Conservation (phyloP, 2,888 invertebrate species). For the Polydesmus complanatus region DNA sequence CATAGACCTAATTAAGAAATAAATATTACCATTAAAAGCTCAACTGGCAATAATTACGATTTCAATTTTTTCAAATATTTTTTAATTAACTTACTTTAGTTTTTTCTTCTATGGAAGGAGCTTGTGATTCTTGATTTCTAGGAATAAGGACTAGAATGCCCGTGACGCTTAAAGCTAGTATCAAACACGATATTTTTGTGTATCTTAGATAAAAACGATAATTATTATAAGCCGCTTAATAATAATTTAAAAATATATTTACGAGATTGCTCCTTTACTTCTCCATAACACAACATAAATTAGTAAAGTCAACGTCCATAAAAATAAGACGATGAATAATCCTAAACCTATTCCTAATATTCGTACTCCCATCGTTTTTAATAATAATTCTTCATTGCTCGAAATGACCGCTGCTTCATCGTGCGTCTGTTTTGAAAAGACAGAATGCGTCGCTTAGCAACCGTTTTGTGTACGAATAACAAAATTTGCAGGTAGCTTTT, state of each 20-base stretch:
- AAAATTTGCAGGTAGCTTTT: too few species aligned
- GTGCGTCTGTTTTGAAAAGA: too few species aligned
- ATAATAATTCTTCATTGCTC: background rate
- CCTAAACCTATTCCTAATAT: slow-evolving; percentile 11
- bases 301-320: slow-evolving; percentile 7
- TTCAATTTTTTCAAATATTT: too few species aligned
- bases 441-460: background rate
- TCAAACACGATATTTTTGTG: background rate
- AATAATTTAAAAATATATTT: background rate
- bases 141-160: background rate
- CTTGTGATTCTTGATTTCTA: background rate
- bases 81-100: background rate
- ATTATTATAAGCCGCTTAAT: background rate
- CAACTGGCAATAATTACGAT: background rate
- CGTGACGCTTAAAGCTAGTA: background rate
- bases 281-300: slow-evolving; percentile 1
- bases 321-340: slow-evolving; percentile 1
- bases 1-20: slow-evolving; percentile 6
- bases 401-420: background rate
- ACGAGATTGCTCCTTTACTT: slow-evolving; percentile 10
- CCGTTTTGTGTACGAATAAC: too few species aligned
- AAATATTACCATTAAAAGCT: background rate
- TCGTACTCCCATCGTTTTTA: background rate
- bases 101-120: background rate
- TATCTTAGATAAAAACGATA: background rate